Base-by-base conservation (phyloP, 2,113 vertebrate genomes). In the Monopterus albus region DNA sequence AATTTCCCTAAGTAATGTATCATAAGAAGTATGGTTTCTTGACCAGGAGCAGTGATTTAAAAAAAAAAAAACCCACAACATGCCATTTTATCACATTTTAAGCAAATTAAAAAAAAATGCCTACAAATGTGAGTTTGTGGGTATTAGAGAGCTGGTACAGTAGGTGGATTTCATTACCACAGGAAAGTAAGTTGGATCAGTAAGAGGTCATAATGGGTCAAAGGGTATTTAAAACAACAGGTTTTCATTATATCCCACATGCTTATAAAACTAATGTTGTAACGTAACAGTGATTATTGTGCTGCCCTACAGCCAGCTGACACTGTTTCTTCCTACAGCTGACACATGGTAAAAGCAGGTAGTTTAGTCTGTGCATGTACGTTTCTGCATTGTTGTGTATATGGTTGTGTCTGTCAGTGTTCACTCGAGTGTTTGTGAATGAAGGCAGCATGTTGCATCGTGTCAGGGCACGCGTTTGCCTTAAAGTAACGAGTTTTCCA, bases 381-480 rank as follows among this genome's bases (percentile, higher is more conserved):
- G 47, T 78, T 40, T 33, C 18, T 45, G 23, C 47, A n/a, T 80
- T 57, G 55, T 60, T 60, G 51, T 71, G 57, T 6, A 13, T 18
- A 2, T 42, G 11, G 47, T 26, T 45, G 52, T 75, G 59, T 79
- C 33, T 23, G 66, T 67, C 45, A 31, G 13, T 23, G 29, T 64
- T 53, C 31, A 59, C 69, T 55, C n/a, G 18, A 17, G 84, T 47
- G 51, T 65, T 61, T 82, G 75, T 71, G 73, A 67, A 50, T 78
- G 64, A 81, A 78, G 69, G 75, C 61, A 60, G 73, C 88, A 5
- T 91, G 91, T 85, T 47, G 15, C 53, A 42, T 92, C 91, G 56
- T 92, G 93, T 72, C 2, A 17, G 40, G 56, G 55, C 66, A 33
- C 55, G 56, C 63, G 64, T 75, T 33, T 52, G 79, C 79, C 82